These are phyloP conservation scores for Drosophila pachea DNA, from an alignment of 1,140 invertebrate species.

Conservation along the genomic window DNA sequence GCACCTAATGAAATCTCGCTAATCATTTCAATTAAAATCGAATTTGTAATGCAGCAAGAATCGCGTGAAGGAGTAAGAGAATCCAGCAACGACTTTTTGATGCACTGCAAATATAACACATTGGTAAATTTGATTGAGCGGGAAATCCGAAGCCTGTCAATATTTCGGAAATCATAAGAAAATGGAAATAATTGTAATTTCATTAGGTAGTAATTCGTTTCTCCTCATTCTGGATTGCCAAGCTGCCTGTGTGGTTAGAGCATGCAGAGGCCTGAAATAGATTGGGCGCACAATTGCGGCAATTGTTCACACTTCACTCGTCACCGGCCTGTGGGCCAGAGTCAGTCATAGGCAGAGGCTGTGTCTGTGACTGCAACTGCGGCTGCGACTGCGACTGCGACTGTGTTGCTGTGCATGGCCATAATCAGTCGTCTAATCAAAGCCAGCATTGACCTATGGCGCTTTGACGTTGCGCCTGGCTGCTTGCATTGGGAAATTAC, in stretches of 20 bases:
- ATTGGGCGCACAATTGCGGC: slow-evolving; percentile 44
- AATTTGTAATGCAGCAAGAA: slow-evolving; percentile 58
- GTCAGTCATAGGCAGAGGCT: not conserved
- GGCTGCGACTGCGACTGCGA: not conserved
- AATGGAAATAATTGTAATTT: not conserved
- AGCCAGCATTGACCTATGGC: slow-evolving; percentile 35
- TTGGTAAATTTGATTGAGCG: too few species aligned
- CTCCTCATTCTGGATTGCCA: not conserved
- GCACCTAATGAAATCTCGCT: slow-evolving; percentile 54
- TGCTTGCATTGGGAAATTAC: slow-evolving; percentile 51
- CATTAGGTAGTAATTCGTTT: too few species aligned
- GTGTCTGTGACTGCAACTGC: not conserved
- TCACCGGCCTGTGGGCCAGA: slow-evolving; percentile 37
- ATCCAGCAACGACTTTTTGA: not conserved
- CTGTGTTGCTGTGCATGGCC: slow-evolving; percentile 26
- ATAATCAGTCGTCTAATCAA: slow-evolving; percentile 68
- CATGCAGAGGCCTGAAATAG: slow-evolving; percentile 13
- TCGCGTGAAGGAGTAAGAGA: not conserved
- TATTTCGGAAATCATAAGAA: not conserved
- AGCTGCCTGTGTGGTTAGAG: not conserved
- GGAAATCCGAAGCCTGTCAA: too few species aligned
- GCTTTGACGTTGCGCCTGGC: slow-evolving; percentile 18
- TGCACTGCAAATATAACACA: not conserved
- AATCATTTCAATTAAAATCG: slow-evolving; percentile 70
- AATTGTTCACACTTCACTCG: slow-evolving; percentile 63